Evolutionary conservation across 2,113 vertebrate genomes (phyloP).

Genomic region (Amphiprion percula): DNA sequence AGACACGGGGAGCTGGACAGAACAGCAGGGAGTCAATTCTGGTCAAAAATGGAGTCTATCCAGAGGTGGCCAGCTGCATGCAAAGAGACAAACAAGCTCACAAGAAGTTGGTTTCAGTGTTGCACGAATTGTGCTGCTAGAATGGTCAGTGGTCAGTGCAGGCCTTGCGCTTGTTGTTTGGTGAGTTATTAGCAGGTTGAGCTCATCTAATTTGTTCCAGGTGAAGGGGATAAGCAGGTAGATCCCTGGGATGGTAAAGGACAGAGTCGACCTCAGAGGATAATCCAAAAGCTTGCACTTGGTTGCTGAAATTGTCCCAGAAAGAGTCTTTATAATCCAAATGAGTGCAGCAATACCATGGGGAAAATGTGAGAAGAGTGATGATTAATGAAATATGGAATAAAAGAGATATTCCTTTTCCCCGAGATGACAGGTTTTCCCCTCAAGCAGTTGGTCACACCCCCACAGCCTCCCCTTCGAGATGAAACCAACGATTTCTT

Average conservation of each 20-base stretch:
- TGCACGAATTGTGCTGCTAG: not conserved
- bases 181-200: conserved; percentile 71
- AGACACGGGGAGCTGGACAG: not conserved
- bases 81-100: conserved; percentile 26
- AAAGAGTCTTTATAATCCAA: conserved; percentile 49
- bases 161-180: conserved; percentile 49
- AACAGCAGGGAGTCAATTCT: not conserved
- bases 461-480: not conserved
- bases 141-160: conserved; percentile 26
- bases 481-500: conserved; percentile 44
- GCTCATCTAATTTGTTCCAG: conserved; percentile 81
- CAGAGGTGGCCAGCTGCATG: conserved; percentile 44
- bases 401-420: conserved; percentile 57
- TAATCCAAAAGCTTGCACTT: conserved; percentile 68
- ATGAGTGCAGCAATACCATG: not conserved
- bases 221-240: conserved; percentile 73
- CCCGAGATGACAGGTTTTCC: conserved; percentile 19
- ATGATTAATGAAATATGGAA: conserved; percentile 6
- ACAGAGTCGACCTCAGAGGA: conserved; percentile 53
- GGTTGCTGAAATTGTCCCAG: conserved; percentile 36
- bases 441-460: conserved; percentile 21
- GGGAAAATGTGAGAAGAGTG: conserved; percentile 10
- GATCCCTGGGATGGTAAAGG: conserved; percentile 70
- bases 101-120: not conserved
- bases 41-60: conserved; percentile 20